These are phyloP conservation scores for Cuculus canorus DNA, from an alignment of 2,797 vertebrate species.

Conservation along the genomic window DNA sequence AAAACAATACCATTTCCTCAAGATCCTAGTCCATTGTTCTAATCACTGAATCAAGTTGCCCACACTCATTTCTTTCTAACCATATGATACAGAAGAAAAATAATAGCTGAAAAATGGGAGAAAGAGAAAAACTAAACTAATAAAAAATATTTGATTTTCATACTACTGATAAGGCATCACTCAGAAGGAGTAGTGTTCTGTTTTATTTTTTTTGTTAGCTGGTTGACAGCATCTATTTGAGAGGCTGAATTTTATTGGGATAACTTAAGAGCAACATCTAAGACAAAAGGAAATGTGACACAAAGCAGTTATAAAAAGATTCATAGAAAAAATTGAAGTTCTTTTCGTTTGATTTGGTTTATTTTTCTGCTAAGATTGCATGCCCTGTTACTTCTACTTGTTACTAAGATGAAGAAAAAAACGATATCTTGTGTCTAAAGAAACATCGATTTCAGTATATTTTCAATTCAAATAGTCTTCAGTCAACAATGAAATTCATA, in stretches of 20 bases:
- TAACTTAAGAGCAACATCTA: slow-evolving; percentile 40
- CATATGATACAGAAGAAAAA: background rate
- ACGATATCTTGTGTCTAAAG: slow-evolving; percentile 55
- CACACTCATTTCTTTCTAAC: background rate
- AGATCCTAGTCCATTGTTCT: background rate
- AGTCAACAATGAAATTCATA: slow-evolving; percentile 57
- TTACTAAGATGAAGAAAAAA: slow-evolving; percentile 36
- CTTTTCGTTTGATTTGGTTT: background rate
- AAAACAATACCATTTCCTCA: background rate
- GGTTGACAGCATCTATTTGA: slow-evolving; percentile 29
- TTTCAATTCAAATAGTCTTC: slow-evolving; percentile 71
- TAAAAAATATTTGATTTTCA: slow-evolving; percentile 27
- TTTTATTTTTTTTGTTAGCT: background rate
- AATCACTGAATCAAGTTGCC: background rate
- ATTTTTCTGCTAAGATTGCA: background rate
- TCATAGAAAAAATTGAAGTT: slow-evolving; percentile 2
- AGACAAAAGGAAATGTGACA: slow-evolving; percentile 60
- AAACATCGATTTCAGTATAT: slow-evolving; percentile 59
- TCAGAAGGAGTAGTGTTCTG: background rate
- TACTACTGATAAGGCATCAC: background rate
- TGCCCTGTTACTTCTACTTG: slow-evolving; percentile 45
- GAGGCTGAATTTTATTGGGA: background rate
- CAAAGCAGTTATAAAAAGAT: slow-evolving; percentile 54
- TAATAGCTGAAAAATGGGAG: background rate
- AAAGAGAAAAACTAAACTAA: background rate